Base-by-base conservation (phyloP, 2,797 vertebrate species). In the Silurus lanzhouensis region DNA sequence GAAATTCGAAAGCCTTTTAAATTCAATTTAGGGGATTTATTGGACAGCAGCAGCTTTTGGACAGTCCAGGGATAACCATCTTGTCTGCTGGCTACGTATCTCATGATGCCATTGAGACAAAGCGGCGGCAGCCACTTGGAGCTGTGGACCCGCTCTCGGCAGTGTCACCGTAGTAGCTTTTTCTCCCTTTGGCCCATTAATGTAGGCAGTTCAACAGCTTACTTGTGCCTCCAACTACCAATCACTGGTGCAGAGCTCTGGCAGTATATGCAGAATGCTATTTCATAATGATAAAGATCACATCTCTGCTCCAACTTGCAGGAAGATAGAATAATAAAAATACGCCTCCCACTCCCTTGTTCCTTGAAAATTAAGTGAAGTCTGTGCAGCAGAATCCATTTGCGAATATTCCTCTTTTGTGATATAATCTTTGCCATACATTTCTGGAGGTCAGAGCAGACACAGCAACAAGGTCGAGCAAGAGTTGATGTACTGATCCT, bases 391-490 rank as follows among this genome's bases (percentile, higher is more conserved):
- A 85, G 86, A 92, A 92, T 91, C 90, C 88, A 91, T 91, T 92
- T 92, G 89, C 52, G 83, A 83, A 70, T 78, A 89, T 88, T 84
- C 88, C 87, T 89, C 90, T 90, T 92, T 86, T 90, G 86, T 90
- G 92, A 94, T 93, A 94, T 92, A 90, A 93, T 93, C 92, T 91
- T 88, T 89, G 91, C 89, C 87, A 88, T 92, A 92, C 66, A 82
- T 93, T 94, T 90, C 84, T 89, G 91, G 86, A 93, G 92, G 93
- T 93, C 91, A 91, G 79, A 90, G 86, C 90, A 87, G 88, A 91
- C 90, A 92, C 89, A 88, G 81, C 87, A 90, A 92, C 92, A 93
- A 93, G 92, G 92, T 93, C 90, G 92, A 86, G 86, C 83, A n/a
- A 68, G 87, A 87, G 89, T 83, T 88, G 89, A 92, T 89, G 81